These are phyloP conservation scores for Tenebrio molitor DNA, from an alignment of 1,140 invertebrate genomes.

Conservation along the genomic window DNA sequence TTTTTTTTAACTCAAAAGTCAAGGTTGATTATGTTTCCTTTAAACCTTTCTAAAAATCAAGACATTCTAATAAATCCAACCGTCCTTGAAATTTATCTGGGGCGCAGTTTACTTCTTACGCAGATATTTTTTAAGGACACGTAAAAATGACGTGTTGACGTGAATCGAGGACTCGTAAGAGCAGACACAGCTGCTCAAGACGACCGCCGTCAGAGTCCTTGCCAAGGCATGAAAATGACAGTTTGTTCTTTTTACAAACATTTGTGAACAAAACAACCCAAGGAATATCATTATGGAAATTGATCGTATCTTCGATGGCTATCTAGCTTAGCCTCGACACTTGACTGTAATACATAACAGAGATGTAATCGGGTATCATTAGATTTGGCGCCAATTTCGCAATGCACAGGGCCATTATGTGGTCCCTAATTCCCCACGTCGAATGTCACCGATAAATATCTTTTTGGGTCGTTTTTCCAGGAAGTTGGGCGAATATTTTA, in stretches of 20 bases:
- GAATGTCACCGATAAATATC: background rate
- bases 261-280: background rate
- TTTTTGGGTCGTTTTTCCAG: background rate
- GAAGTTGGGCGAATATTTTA: background rate
- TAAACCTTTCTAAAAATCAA: too few relatives aligned
- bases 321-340: constrained; percentile 8
- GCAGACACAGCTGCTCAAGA: background rate
- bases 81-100: too few relatives aligned
- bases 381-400: constrained; percentile 2
- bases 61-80: too few relatives aligned
- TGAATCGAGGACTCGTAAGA: background rate
- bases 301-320: background rate
- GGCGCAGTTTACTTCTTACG: background rate
- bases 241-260: background rate
- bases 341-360: background rate
- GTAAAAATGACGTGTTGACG: background rate
- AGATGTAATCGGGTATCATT: constrained; percentile 25
- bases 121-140: background rate
- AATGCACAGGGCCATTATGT: background rate
- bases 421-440: background rate
- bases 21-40: too few relatives aligned
- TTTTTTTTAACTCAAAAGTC: too few relatives aligned
- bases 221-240: constrained; percentile 10
- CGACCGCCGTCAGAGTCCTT: background rate
- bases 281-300: constrained; percentile 22